Conservation (phyloP, 2,888 invertebrate species). For the Acleris sparsana region DNA sequence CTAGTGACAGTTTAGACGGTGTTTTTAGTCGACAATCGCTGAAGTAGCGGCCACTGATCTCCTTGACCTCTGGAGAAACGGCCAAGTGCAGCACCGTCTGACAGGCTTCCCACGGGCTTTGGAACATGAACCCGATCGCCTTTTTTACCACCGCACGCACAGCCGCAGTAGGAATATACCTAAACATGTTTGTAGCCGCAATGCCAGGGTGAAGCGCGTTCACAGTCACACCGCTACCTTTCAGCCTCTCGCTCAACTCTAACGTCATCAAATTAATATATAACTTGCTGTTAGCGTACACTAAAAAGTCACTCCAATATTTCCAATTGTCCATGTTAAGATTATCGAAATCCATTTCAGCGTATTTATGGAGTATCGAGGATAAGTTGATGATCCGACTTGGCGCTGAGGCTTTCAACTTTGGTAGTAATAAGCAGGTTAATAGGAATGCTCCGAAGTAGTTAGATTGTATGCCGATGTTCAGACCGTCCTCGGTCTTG, state of each 20-base stretch:
- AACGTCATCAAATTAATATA: slow-evolving; percentile 86
- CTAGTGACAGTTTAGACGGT: slow-evolving; percentile 63
- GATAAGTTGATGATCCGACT: slow-evolving; percentile 82
- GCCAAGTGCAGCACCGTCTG: slow-evolving; percentile 79
- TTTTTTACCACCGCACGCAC: slow-evolving; percentile 59
- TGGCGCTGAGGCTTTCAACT: slow-evolving; percentile 65
- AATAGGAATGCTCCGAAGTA: slow-evolving; percentile 86
- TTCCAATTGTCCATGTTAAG: slow-evolving; percentile 58
- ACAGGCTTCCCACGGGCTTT: slow-evolving; percentile 82
- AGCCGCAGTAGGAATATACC: slow-evolving; percentile 80
- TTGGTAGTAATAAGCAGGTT: slow-evolving; percentile 73
- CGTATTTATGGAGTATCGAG: slow-evolving; percentile 67
- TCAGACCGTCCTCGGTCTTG: slow-evolving; percentile 81
- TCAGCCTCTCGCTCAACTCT: slow-evolving; percentile 74
- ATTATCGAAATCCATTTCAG: slow-evolving; percentile 40
- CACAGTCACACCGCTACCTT: slow-evolving; percentile 82
- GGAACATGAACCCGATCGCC: slow-evolving; percentile 71
- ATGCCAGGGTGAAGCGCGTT: slow-evolving; percentile 88
- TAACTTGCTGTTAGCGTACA: slow-evolving; percentile 83
- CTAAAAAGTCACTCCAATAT: slow-evolving; percentile 77
- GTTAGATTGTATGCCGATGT: slow-evolving; percentile 83
- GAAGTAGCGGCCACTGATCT: slow-evolving; percentile 82
- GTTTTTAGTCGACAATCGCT: slow-evolving; percentile 71
- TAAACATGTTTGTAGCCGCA: slow-evolving; percentile 85
- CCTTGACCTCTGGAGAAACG: slow-evolving; percentile 66